Evolutionary conservation across 2,797 vertebrate species (phyloP).

Genomic region (Poliocrania exsul): DNA sequence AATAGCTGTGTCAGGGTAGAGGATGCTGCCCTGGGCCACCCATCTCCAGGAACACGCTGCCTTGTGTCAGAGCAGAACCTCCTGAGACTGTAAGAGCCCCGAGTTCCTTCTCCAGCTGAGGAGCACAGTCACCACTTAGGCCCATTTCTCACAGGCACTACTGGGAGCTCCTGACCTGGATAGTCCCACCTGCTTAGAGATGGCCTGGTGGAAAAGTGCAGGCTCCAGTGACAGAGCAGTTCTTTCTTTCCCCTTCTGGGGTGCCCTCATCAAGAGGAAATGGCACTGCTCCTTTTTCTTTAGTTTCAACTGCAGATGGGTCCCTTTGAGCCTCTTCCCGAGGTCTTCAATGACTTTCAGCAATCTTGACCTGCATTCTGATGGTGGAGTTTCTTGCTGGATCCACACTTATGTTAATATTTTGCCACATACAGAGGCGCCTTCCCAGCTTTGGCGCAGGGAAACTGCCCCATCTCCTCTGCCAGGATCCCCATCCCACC

Average conservation of each 20-base stretch:
- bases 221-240: not conserved
- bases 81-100: not conserved
- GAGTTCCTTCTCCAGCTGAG: not conserved
- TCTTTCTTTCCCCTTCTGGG: not conserved
- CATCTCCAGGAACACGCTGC: accelerated
- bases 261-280: not conserved
- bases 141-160: not conserved
- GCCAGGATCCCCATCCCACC: not conserved
- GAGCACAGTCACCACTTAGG: not conserved
- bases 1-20: not conserved
- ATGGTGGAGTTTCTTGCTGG: not conserved
- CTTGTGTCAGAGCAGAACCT: not conserved
- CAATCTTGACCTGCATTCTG: not conserved
- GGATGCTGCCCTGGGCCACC: not conserved
- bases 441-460: not conserved
- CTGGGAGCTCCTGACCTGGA: not conserved
- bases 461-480: not conserved
- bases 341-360: not conserved
- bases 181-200: not conserved
- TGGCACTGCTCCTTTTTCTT: not conserved
- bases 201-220: not conserved
- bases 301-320: not conserved
- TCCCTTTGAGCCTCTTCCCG: not conserved
- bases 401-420: not conserved
- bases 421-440: accelerated